These are phyloP conservation scores for Ischnura elegans DNA, from an alignment of 2,888 invertebrate species.

Conservation along the genomic window DNA sequence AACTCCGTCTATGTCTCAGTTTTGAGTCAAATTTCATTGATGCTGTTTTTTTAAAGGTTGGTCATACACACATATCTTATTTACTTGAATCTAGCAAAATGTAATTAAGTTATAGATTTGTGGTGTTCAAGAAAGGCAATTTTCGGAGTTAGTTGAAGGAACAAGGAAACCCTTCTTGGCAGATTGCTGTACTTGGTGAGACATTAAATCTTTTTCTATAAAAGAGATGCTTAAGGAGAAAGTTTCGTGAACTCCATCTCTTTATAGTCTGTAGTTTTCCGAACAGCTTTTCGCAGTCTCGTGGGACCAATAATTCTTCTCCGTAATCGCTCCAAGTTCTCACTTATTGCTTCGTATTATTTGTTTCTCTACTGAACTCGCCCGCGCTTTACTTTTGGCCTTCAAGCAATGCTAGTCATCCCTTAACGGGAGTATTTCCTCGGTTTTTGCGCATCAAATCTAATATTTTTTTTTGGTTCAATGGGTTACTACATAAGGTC, in stretches of 20 bases:
- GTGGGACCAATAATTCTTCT: not conserved
- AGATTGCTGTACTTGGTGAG: slow-evolving; percentile 15
- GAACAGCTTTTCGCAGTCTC: slow-evolving; percentile 11
- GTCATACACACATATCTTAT: not conserved
- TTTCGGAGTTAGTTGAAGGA: not conserved
- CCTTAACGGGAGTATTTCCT: not conserved
- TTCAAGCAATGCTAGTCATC: not conserved
- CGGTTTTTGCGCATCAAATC: not conserved
- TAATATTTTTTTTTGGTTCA: too few species aligned
- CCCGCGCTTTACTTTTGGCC: not conserved
- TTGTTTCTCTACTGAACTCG: not conserved
- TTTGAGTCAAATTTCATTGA: not conserved
- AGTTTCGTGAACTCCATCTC: slow-evolving; percentile 21
- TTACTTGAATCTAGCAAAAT: not conserved
- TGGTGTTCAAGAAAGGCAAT: not conserved
- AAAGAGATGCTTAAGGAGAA: slow-evolving; percentile 6
- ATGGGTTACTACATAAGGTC: too few species aligned
- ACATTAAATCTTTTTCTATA: slow-evolving; percentile 35
- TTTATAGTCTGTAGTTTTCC: slow-evolving; percentile 31
- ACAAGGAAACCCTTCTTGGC: slow-evolving; percentile 4
- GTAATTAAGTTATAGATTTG: not conserved
- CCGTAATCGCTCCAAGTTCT: slow-evolving; percentile 2
- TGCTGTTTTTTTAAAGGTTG: not conserved
- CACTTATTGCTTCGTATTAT: slow-evolving; percentile 18
- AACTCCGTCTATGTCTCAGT: not conserved